Percentiles rank a stretch among this genome's conserved stretches.
phyloP scores from a whole-genome alignment of 92 coral and sea anemone species.

The Desmophyllum pertusum region DNA sequence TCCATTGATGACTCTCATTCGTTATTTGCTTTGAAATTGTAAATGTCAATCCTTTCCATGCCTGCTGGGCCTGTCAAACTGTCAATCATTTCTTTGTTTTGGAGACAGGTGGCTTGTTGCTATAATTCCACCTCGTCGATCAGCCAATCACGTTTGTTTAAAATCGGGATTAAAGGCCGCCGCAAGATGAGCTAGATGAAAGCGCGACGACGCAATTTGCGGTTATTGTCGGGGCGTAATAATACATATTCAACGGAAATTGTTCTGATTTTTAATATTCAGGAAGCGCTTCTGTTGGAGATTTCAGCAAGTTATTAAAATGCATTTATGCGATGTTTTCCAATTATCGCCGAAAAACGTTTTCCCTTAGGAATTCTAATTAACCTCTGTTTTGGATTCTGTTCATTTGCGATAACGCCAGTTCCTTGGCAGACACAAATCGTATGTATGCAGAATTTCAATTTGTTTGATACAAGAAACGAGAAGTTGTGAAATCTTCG shows the following conservation, averaged over 20 bases:
- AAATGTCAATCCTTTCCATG: slow-evolving; percentile 60
- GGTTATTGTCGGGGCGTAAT: slow-evolving; percentile 61
- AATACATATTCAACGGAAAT: slow-evolving; percentile 37
- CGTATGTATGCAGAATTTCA: background rate
- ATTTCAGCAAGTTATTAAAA: slow-evolving; percentile 85
- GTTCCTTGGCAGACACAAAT: background rate
- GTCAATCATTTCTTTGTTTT: slow-evolving; percentile 53
- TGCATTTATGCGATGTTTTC: slow-evolving; percentile 69
- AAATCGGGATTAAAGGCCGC: slow-evolving; percentile 37
- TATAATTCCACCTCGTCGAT: slow-evolving; percentile 19
- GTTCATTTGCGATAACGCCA: slow-evolving; percentile 25
- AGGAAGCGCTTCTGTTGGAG: slow-evolving; percentile 58
- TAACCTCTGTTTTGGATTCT: slow-evolving; percentile 37
- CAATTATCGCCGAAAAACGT: slow-evolving; percentile 71
- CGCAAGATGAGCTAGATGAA: slow-evolving; percentile 53
- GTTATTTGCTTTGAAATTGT: slow-evolving; percentile 74
- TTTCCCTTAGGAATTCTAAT: slow-evolving; percentile 54
- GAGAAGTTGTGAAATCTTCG: background rate
- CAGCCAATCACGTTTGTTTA: slow-evolving; percentile 46
- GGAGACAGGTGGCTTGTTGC: slow-evolving; percentile 54
- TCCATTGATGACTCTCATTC: slow-evolving; percentile 54
- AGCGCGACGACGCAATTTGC: slow-evolving; percentile 56
- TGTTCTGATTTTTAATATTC: slow-evolving; percentile 33
- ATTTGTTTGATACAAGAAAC: background rate
- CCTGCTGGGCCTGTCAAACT: slow-evolving; percentile 50